phyloP scores from a whole-genome alignment of 2,113 vertebrate genomes.

The Engraulis encrasicolus region DNA sequence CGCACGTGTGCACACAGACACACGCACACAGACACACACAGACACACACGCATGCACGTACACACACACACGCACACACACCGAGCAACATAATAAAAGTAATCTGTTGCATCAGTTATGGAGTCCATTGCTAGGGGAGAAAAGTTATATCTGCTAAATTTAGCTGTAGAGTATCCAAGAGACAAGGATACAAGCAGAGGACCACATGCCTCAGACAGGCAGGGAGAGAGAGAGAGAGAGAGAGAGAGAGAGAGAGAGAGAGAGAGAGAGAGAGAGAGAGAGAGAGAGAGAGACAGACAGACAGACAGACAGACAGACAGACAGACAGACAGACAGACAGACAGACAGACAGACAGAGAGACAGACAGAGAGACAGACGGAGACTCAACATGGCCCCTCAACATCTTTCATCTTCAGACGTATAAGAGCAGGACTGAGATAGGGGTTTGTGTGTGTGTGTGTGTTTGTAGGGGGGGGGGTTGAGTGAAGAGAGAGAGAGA shows the following conservation, averaged over 20 bases:
- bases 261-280: constrained; percentile 3
- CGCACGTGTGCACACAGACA: background rate
- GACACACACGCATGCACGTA: background rate
- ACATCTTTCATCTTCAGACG: background rate
- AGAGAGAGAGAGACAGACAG: background rate
- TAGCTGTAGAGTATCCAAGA: background rate
- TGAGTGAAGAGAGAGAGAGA: too few species aligned
- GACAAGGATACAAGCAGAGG: background rate
- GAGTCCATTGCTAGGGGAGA: constrained; percentile 11
- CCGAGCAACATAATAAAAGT: too few species aligned
- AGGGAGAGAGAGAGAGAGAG: background rate
- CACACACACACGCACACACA: background rate
- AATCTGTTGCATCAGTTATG: background rate
- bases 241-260: background rate
- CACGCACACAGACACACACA: background rate
- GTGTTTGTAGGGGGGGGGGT: too few species aligned
- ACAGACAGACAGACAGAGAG: background rate
- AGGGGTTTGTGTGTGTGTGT: too few species aligned
- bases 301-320: constrained; percentile 13
- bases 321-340: background rate
- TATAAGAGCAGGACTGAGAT: background rate
- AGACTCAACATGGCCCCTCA: background rate
- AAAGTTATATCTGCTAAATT: constrained; percentile 10
- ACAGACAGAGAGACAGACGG: background rate
- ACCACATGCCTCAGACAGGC: background rate